These are phyloP conservation scores for Umimayanthus chanpuru DNA, from an alignment of 92 coral and sea anemone genomes.

Conservation along the genomic window DNA sequence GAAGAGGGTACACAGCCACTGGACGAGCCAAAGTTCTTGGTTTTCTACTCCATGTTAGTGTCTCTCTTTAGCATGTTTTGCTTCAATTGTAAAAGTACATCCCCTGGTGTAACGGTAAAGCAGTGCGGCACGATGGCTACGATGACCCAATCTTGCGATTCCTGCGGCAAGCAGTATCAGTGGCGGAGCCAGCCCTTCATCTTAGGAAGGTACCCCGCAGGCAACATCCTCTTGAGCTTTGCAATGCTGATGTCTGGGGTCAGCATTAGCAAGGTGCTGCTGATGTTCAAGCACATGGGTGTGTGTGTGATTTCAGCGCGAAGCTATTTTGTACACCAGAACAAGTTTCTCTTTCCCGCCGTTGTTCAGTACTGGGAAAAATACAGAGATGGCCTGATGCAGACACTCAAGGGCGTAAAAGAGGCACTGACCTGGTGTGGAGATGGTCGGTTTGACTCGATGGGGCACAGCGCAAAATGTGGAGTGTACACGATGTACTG, in stretches of 20 bases:
- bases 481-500: constrained; percentile 39
- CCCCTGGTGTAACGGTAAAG: background rate
- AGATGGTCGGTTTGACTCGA: background rate
- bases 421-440: constrained; percentile 9
- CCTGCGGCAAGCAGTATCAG: background rate
- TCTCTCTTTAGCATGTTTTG: background rate
- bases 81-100: background rate
- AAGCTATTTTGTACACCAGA: background rate
- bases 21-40: too few species aligned
- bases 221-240: too few species aligned
- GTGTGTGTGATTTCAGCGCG: background rate
- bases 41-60: background rate
- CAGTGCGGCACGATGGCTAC: background rate
- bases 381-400: background rate
- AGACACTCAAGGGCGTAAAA: constrained; percentile 1
- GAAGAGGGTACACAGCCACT: too few species aligned
- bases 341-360: background rate
- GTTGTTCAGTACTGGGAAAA: constrained; percentile 1
- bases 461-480: constrained; percentile 15
- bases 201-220: too few species aligned
- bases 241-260: too few species aligned
- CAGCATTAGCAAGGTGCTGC: too few species aligned
- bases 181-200: background rate
- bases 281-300: too few species aligned
- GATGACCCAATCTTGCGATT: background rate